Evolutionary conservation across 1,140 invertebrate genomes (phyloP).

Genomic region (Sweltsa coloradensis): DNA sequence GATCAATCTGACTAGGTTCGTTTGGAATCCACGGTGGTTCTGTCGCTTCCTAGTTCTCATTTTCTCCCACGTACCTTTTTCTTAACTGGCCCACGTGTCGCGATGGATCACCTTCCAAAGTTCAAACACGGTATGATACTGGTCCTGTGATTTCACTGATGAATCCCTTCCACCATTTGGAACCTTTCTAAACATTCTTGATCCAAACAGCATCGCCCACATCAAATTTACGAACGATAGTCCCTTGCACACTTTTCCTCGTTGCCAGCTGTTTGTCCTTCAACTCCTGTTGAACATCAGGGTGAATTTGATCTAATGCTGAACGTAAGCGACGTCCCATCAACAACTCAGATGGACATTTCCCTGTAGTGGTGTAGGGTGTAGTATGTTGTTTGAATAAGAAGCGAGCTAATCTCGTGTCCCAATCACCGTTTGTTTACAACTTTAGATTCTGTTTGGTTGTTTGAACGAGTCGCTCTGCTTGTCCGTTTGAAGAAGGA

Average conservation of each 20-base stretch:
- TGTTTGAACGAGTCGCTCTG: constrained; percentile 20
- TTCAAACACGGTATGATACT: too few relatives aligned
- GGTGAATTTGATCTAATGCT: not conserved
- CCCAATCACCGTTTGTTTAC: not conserved
- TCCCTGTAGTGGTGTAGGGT: not conserved
- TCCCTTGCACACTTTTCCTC: too few relatives aligned
- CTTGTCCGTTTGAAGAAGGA: constrained; percentile 21
- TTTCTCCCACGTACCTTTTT: too few relatives aligned
- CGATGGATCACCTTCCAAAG: too few relatives aligned
- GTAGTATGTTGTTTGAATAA: not conserved
- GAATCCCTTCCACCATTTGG: too few relatives aligned
- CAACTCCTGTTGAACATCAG: not conserved
- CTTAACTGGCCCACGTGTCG: too few relatives aligned
- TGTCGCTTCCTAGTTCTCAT: too few relatives aligned
- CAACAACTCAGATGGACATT: not conserved
- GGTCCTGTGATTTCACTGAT: too few relatives aligned
- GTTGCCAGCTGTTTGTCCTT: not conserved
- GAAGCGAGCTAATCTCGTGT: not conserved
- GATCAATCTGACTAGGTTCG: too few relatives aligned
- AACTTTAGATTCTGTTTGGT: constrained; percentile 11
- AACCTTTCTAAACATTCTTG: too few relatives aligned
- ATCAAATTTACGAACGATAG: not conserved
- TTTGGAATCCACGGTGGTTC: too few relatives aligned
- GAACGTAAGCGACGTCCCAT: not conserved
- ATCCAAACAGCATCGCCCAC: not conserved